Conservation (phyloP, 2,113 vertebrate genomes). For the Pollimyrus isidori region DNA sequence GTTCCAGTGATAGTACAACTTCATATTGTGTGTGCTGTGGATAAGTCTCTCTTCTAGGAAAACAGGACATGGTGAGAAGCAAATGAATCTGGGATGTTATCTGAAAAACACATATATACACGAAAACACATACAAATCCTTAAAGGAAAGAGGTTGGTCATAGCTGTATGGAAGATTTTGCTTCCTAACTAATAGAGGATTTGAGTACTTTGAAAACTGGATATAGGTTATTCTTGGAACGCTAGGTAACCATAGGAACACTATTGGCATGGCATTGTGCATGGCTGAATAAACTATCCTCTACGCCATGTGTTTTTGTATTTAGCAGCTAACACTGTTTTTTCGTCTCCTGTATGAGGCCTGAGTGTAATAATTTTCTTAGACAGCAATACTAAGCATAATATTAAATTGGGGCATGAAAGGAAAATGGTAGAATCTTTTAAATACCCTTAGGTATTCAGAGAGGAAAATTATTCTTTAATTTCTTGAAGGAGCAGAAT, state of each 20-base stretch:
- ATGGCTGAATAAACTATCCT: not conserved
- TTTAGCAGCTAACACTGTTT: not conserved
- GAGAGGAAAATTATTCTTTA: not conserved
- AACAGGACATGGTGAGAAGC: not conserved
- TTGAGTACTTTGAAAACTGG: not conserved
- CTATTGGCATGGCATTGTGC: not conserved
- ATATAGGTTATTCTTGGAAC: not conserved
- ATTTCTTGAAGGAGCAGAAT: not conserved
- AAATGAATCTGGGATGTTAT: not conserved
- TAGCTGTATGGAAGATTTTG: not conserved
- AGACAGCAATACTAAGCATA: not conserved
- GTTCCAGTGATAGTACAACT: constrained; percentile 1
- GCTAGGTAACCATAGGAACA: not conserved
- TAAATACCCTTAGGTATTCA: not conserved
- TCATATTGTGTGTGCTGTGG: not conserved
- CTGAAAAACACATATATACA: not conserved
- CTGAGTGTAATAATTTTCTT: not conserved
- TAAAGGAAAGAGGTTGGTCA: not conserved
- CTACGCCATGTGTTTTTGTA: not conserved
- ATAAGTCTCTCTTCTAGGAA: not conserved
- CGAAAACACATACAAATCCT: not conserved
- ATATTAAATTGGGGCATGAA: not conserved
- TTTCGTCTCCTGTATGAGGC: not conserved
- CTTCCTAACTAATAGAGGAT: not conserved
- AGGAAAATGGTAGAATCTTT: not conserved